These are phyloP conservation scores for Propithecus coquereli DNA, from an alignment of 2,113 vertebrate species.

Conservation along the genomic window DNA sequence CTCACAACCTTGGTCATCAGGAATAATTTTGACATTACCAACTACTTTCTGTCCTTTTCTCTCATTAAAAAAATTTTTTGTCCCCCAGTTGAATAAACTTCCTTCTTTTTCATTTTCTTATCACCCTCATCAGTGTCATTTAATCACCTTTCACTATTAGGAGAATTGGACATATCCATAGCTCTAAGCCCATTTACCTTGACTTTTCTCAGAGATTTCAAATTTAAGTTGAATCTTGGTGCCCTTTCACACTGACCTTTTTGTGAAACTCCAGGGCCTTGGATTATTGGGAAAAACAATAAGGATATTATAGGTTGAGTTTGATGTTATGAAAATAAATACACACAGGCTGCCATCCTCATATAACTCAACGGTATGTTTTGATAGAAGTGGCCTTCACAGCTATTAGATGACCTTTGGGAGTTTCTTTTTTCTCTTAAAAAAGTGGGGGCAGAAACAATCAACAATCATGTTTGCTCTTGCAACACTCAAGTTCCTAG, in stretches of 20 bases:
- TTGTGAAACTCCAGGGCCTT: background rate
- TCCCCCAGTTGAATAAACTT: background rate
- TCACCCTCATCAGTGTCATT: background rate
- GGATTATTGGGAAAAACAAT: background rate
- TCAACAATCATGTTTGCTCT: background rate
- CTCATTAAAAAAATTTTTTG: background rate
- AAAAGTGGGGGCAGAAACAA: background rate
- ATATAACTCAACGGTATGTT: background rate
- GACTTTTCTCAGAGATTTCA: background rate
- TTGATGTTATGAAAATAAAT: constrained; percentile 41
- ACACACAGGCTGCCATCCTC: background rate
- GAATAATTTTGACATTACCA: background rate
- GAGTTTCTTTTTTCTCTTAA: background rate
- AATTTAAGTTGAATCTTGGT: background rate
- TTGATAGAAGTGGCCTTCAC: background rate
- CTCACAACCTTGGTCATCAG: background rate
- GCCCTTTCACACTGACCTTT: background rate
- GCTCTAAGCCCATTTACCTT: background rate
- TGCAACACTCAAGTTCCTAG: background rate
- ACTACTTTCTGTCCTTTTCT: background rate
- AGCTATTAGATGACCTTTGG: background rate
- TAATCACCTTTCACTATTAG: background rate
- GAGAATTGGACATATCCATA: background rate
- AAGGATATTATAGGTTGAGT: background rate
- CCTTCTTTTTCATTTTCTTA: background rate